Base-by-base conservation (phyloP, 1,140 invertebrate species). In the Temnothorax nylanderi region DNA sequence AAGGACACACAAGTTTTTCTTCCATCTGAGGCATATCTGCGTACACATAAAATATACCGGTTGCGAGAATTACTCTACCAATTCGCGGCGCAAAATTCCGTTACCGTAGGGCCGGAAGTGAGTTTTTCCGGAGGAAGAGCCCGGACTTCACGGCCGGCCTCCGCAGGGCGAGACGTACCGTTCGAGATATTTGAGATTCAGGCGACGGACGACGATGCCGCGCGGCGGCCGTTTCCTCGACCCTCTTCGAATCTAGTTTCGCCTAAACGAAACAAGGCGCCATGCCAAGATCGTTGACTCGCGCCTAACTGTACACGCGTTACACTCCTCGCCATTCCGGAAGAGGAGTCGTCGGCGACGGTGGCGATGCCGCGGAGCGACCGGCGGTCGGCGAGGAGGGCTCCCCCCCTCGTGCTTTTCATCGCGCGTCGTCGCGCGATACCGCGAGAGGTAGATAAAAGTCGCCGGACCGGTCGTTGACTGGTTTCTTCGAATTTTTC, bases 201-300 rank as follows among this genome's bases (percentile, higher is more conserved):
- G 26, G 8, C 18, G 80, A 60, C 58, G 85, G 49, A 75, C 60
- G 47, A 64, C 4, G 54, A n/a, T 32, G 26, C 41, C 51, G 32
- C 32, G 32, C 26, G 34, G 34, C 69, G 34, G 58, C 13, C 62
- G 64, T 90, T 88, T 87, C 78, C 85, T 87, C 88, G 89, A 91
- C 92, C 88, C 88, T 91, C 76, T 90, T 89, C 69, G 86, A 91
- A 91, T 91, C 90, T 91, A 91, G 90, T 92, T 91, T 92, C 85
- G 89, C 37, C 86, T 86, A 90, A 92, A 92, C 76, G 85, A 90
- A 92, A 92, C 69, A 81, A 91, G 87, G 88, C 89, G 89, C 85
- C 89, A 71, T 91, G 74, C 85, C 78, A 91, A 92, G 91, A 92
- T 91, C 91, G 69, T 92, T 92, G 91, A 92, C 91, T 92, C 89